phyloP scores from a whole-genome alignment of 2,797 vertebrate species.

The Gymnothorax reevesii region DNA sequence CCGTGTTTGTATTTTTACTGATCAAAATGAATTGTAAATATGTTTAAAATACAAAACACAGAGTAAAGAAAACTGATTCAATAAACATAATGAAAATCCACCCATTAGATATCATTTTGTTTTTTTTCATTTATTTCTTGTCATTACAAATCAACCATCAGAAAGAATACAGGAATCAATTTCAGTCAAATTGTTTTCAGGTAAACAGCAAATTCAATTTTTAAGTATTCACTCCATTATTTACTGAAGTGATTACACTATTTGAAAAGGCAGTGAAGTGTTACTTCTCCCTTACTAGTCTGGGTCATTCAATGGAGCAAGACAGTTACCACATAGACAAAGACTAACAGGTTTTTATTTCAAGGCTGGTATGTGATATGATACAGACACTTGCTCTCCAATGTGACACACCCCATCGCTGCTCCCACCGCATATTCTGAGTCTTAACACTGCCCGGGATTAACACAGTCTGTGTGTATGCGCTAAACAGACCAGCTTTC shows the following conservation, averaged over 20 bases:
- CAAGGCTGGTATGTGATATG: background rate
- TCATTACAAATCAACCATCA: background rate
- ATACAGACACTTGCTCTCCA: background rate
- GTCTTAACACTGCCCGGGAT: background rate
- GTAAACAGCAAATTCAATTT: background rate
- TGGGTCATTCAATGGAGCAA: background rate
- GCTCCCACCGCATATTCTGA: background rate
- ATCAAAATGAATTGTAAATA: slow-evolving; percentile 77
- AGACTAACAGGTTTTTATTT: background rate
- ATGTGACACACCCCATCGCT: background rate
- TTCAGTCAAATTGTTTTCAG: background rate
- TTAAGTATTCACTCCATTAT: background rate
- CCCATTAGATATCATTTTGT: background rate
- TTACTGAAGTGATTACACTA: background rate
- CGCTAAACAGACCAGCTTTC: background rate
- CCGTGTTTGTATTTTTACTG: slow-evolving; percentile 83
- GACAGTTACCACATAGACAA: background rate
- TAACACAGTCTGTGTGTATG: background rate
- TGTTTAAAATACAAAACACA: slow-evolving; percentile 66
- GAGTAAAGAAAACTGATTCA: slow-evolving; percentile 68
- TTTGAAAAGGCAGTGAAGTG: no score
- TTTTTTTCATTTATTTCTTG: background rate
- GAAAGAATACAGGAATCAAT: background rate
- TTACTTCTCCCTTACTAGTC: background rate
- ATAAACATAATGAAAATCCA: slow-evolving; percentile 71